Base-by-base conservation (phyloP, 2,888 invertebrate species). In the Leuctra nigra region DNA sequence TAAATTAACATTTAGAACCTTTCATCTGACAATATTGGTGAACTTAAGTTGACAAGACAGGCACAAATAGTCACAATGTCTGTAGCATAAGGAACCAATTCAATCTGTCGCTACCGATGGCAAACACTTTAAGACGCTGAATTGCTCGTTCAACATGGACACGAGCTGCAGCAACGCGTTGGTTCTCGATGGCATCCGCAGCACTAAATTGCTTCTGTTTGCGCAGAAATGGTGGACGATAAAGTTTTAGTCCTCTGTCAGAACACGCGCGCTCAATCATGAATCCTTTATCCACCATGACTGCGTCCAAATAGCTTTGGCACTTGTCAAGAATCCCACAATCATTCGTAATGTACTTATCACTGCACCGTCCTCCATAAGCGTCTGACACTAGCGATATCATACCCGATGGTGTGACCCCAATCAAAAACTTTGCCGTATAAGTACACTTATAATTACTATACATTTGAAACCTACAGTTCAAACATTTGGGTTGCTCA, bases 351-450 rank as follows among this genome's bases (percentile, higher is more conserved):
- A n/a, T n/a, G n/a, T n/a, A n/a, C n/a, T n/a, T n/a, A n/a, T n/a
- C n/a, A n/a, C n/a, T n/a, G n/a, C n/a, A n/a, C n/a, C n/a, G n/a
- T n/a, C n/a, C n/a, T n/a, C n/a, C n/a, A n/a, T n/a, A n/a, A 46
- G n/a, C 59, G 14, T 59, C 38, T 16, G 60, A 61, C 1, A 62
- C 20, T n/a, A 61, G 61, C 11, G 59, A 36, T 9, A 62, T 58
- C 4, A 57, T 25, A n/a, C 1, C 62, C 62, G 23, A 35, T 39
- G 62, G n/a, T 56, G 53, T 11, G n/a, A 60, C 59, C 2, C 57
- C 62, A 14, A 61, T 56, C 47, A 63, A 36, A 38, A 54, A 61
- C 38, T 62, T 63, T 0, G 59, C 56, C 1, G 63, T 63, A n/a
- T 53, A 58, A 1, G 39, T 39, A 2, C 55, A 7, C 35, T 63